These are phyloP conservation scores for Pelobates cultripes DNA, from an alignment of 2,797 vertebrate genomes.

Conservation along the genomic window DNA sequence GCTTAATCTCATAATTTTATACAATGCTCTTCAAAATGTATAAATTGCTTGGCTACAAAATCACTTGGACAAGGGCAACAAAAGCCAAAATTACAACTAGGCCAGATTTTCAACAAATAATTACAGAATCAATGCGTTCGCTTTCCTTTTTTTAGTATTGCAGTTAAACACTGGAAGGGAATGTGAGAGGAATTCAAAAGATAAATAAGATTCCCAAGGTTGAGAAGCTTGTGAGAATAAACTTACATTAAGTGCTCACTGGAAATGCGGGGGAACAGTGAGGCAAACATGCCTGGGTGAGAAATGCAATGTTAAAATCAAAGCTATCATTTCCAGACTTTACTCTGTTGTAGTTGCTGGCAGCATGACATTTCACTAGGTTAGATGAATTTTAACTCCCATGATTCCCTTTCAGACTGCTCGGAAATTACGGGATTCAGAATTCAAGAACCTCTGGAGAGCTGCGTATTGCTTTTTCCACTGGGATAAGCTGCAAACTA, in stretches of 20 bases:
- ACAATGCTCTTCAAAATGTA: slow-evolving; percentile 41
- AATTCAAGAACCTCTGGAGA: not conserved
- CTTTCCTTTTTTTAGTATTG: slow-evolving; percentile 26
- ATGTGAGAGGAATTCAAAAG: not conserved
- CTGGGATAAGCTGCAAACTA: not conserved
- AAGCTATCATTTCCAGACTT: slow-evolving; percentile 10
- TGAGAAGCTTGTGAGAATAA: not conserved
- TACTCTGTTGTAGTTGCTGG: not conserved
- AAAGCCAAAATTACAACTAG: slow-evolving; percentile 35
- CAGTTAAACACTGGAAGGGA: slow-evolving; percentile 1
- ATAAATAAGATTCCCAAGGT: slow-evolving; percentile 18
- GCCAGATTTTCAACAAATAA: slow-evolving; percentile 43
- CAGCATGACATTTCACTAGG: not conserved
- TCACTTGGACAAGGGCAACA: slow-evolving; percentile 48
- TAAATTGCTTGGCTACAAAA: slow-evolving; percentile 43
- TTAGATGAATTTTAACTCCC: not conserved
- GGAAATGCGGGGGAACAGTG: not conserved
- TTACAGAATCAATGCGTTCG: slow-evolving; percentile 36
- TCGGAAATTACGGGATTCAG: not conserved
- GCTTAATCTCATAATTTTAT: slow-evolving; percentile 48
- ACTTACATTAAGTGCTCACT: slow-evolving; percentile 13
- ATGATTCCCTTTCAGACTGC: not conserved
- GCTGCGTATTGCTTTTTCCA: not conserved
- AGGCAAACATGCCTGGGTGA: not conserved
- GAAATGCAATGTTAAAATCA: not conserved